phyloP scores from a whole-genome alignment of 2,113 vertebrate genomes.

The Odocoileus hemionus region DNA sequence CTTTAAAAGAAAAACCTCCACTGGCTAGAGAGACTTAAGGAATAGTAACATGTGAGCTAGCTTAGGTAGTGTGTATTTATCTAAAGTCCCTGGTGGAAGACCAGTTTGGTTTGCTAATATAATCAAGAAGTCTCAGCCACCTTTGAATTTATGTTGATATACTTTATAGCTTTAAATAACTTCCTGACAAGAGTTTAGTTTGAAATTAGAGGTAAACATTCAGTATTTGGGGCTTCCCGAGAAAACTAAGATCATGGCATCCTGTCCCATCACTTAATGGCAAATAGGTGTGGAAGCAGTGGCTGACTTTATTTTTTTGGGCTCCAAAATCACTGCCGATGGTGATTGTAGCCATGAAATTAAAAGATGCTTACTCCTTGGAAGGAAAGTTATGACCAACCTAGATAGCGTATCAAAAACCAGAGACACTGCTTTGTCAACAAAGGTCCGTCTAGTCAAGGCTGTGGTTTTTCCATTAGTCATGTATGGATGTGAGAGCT shows the following conservation, averaged over 20 bases:
- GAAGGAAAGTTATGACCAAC: not conserved
- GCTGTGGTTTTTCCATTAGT: not conserved
- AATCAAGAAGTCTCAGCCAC: not conserved
- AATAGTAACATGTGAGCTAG: not conserved
- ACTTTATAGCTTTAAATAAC: not conserved
- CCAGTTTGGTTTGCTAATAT: not conserved
- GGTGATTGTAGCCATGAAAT: not conserved
- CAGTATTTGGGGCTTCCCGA: not conserved
- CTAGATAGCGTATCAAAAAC: not conserved
- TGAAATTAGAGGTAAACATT: constrained; percentile 19
- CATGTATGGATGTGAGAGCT: not conserved
- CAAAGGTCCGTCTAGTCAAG: not conserved
- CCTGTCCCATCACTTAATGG: not conserved
- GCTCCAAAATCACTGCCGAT: not conserved
- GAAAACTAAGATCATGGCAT: not conserved
- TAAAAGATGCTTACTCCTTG: not conserved
- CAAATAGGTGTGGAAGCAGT: not conserved
- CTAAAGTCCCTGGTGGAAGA: not conserved
- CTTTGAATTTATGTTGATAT: not conserved
- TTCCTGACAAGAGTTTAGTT: constrained; percentile 1
- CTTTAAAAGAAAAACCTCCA: not conserved
- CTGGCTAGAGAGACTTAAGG: not conserved
- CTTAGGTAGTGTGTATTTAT: not conserved
- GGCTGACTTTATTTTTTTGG: not conserved
- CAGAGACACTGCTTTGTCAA: not conserved